A percentile compares a stretch with the other conserved stretches of the same genome.
phyloP scores from a whole-genome alignment of 1,140 invertebrate species.

The Hetaerina americana region DNA sequence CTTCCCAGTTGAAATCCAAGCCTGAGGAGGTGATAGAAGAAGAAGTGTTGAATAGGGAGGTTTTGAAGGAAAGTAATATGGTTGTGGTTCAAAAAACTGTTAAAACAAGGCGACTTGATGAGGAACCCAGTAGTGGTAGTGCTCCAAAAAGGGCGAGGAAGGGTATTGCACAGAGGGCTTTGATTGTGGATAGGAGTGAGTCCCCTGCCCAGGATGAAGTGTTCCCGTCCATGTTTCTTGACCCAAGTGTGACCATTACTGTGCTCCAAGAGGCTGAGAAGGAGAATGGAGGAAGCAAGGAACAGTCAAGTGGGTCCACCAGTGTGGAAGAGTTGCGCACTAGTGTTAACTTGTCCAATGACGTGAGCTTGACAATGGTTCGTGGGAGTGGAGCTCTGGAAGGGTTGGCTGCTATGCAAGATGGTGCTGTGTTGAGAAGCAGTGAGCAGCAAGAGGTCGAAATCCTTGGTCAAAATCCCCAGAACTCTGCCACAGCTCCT shows the following conservation, averaged over 20 bases:
- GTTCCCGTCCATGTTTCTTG: conserved; percentile 14
- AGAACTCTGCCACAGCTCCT: not conserved
- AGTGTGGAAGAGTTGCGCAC: conserved; percentile 8
- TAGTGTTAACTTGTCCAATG: conserved; percentile 14
- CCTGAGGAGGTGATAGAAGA: not conserved
- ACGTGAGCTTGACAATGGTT: conserved; percentile 15
- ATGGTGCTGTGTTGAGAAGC: not conserved
- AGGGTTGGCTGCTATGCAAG: not conserved
- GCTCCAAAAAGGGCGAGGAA: not conserved
- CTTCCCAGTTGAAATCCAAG: not conserved
- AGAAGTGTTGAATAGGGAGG: not conserved
- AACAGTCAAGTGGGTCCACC: not conserved
- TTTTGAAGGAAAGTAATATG: not conserved
- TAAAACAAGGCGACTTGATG: not conserved
- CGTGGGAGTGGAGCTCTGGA: not conserved
- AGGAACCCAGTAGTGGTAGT: not conserved
- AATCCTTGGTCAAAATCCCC: not conserved
- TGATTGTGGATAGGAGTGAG: not conserved
- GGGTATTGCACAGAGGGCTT: not conserved
- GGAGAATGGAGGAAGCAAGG: not conserved
- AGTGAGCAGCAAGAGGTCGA: not conserved
- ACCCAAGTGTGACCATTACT: conserved; percentile 17
- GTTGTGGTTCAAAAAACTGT: not conserved
- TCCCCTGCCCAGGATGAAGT: conserved; percentile 14
- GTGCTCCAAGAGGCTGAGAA: conserved; percentile 12